Conservation (phyloP, 2,888 invertebrate species). For the Argynnis bischoffii region DNA sequence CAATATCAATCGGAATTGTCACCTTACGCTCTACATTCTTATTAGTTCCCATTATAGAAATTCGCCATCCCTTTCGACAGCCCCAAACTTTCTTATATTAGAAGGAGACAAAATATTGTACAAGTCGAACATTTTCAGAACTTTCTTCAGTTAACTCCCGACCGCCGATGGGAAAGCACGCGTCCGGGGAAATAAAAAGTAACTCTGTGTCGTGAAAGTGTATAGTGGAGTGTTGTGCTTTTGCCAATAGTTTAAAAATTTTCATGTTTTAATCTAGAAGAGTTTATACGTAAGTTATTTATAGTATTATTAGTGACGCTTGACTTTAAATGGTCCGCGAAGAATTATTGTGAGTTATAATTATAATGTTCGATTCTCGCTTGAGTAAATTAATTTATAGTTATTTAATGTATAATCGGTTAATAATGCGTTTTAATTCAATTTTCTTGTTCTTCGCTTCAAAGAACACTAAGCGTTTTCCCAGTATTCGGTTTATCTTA, state of each 20-base stretch:
- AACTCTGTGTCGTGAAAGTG: constrained; percentile 10
- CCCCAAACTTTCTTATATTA: not conserved
- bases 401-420: too few relatives aligned
- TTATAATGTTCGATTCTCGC: not conserved
- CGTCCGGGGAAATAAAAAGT: constrained; percentile 4
- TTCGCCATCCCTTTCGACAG: constrained; percentile 15
- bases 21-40: constrained; percentile 20
- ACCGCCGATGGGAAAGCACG: constrained; percentile 29
- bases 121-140: constrained; percentile 34
- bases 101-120: constrained; percentile 16
- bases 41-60: constrained; percentile 27
- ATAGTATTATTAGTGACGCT: not conserved
- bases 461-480: too few relatives aligned
- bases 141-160: constrained; percentile 36
- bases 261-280: not conserved
- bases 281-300: constrained; percentile 12
- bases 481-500: too few relatives aligned
- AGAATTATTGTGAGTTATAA: not conserved
- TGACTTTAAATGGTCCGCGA: not conserved
- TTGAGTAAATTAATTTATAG: too few relatives aligned
- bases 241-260: constrained; percentile 2
- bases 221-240: constrained; percentile 14
- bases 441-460: too few relatives aligned
- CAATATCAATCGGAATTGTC: constrained; percentile 19
- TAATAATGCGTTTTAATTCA: too few relatives aligned